Base-by-base conservation (phyloP, 2,888 invertebrate species). In the Drosophila buzzatii region DNA sequence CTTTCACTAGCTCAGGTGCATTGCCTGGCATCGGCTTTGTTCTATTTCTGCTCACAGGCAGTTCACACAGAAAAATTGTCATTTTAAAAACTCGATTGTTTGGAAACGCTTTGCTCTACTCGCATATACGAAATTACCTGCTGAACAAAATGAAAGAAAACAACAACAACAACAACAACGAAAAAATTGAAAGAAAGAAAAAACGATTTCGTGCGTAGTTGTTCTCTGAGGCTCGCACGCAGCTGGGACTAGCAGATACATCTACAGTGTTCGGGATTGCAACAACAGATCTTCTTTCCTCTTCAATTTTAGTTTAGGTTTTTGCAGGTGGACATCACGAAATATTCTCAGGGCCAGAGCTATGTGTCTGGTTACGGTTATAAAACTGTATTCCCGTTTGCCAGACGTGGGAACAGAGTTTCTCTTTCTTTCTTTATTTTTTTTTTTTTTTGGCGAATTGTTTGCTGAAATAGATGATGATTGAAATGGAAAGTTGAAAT, bases 61-160 rank as follows among this genome's bases (percentile, higher is more conserved):
- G 37, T 53, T 51, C 51, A 67, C 44, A 49, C 18, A 61, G 66
- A 58, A 77, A 87, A 86, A 82, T 74, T 90, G 83, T 90, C 90
- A 90, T 70, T 88, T 73, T 61, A 52, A 79, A 71, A 90, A 85
- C 83, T 83, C 78, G 81, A 90, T 90, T 90, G 87, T 89, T 76
- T 74, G 86, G 76, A 79, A 90, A 81, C 66, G 70, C 59, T 76
- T 72, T 67, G 44, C 51, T 58, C 16, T 60, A 37, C 39, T 60
- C 33, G 23, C 42, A 51, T 47, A 47, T 47, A 65, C 44, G 35
- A 55, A 63, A 55, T 70, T 81, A 83, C 81, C 81, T 80, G 81
- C 69, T 33, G 45, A 60, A 39, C 53, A 61, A 70, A 58, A 55
- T 55, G 27, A 27, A 55, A 31, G 41, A 18, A 66, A 49, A 18